Percentiles rank a stretch among this genome's conserved stretches.
Evolutionary conservation across 2,888 invertebrate genomes (phyloP).

Genomic region (Luperina testacea): DNA sequence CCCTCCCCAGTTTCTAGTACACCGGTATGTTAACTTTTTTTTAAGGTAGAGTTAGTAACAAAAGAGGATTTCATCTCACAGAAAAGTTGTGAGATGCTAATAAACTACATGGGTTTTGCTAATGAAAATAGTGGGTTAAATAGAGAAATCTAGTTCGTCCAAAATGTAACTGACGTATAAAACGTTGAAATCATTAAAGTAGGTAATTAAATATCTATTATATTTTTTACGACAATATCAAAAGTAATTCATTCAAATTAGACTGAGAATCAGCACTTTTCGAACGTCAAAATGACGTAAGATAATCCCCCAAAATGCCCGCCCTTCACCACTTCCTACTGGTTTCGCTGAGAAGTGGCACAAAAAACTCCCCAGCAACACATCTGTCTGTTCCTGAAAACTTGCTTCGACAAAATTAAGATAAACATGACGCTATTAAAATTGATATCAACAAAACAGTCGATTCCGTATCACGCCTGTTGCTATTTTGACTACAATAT

Average conservation of each 20-base stretch:
- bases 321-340: neutral
- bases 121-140: neutral
- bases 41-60: neutral
- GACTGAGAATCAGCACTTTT: too few species aligned
- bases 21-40: constrained; percentile 72
- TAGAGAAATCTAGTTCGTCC: neutral
- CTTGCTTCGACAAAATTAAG: neutral
- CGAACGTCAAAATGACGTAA: too few species aligned
- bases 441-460: constrained; percentile 3
- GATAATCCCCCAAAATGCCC: too few species aligned
- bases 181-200: too few species aligned
- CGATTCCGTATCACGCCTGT: neutral
- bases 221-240: too few species aligned
- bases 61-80: neutral
- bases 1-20: constrained; percentile 67
- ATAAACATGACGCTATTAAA: constrained; percentile 20
- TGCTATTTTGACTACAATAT: constrained; percentile 30
- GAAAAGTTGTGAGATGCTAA: neutral
- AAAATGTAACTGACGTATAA: neutral
- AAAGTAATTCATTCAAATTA: too few species aligned
- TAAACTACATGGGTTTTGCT: neutral
- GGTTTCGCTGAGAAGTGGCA: too few species aligned
- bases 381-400: neutral
- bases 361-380: neutral
- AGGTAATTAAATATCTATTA: too few species aligned